Conservation (phyloP, 2,888 invertebrate genomes). For the Melolontha melolontha region DNA sequence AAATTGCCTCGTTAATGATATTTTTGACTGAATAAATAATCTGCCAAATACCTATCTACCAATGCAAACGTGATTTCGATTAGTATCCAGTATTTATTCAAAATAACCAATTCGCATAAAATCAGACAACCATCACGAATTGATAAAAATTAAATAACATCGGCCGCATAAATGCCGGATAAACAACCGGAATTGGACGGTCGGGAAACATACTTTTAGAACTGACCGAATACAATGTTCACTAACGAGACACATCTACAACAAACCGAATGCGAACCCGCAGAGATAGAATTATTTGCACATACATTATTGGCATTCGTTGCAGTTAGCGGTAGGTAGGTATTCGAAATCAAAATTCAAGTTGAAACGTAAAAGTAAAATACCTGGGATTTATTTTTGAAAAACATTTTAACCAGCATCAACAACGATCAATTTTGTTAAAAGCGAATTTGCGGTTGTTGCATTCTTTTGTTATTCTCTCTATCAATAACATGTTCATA, state of each 20-base stretch:
- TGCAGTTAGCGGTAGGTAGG: neutral
- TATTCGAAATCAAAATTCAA: slow-evolving; percentile 21
- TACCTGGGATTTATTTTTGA: neutral
- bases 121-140: neutral
- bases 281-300: slow-evolving; percentile 35
- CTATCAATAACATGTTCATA: no score
- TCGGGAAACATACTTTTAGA: slow-evolving; percentile 12
- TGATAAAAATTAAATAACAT: slow-evolving; percentile 24
- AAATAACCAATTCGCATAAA: no score
- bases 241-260: slow-evolving; percentile 44
- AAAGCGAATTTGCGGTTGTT: no score
- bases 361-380: slow-evolving; percentile 6
- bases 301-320: slow-evolving; percentile 28
- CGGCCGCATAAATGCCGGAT: neutral
- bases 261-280: slow-evolving; percentile 30
- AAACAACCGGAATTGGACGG: slow-evolving; percentile 7
- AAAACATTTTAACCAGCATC: neutral
- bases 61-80: no score
- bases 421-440: no score
- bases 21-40: no score
- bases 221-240: slow-evolving; percentile 40
- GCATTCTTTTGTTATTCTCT: no score
- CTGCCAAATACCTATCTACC: no score
- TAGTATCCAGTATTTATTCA: no score
- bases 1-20: no score